These are phyloP conservation scores for Listronotus oregonensis DNA, from an alignment of 1,140 invertebrate genomes.

Conservation along the genomic window DNA sequence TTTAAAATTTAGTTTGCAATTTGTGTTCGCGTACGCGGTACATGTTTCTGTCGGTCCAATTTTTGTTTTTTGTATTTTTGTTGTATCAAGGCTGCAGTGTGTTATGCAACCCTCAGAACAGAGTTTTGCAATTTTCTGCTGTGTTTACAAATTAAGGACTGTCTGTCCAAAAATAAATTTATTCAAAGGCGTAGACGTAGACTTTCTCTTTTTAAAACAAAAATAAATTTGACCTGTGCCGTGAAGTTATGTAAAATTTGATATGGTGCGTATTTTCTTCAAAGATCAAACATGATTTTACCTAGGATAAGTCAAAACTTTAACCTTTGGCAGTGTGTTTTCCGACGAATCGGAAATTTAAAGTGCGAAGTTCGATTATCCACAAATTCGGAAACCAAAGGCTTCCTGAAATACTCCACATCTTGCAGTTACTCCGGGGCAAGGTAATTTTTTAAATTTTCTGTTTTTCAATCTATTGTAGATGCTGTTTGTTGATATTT, in stretches of 20 bases:
- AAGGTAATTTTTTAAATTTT: no score
- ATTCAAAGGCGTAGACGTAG: neutral
- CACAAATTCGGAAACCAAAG: neutral
- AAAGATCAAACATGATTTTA: conserved; percentile 14
- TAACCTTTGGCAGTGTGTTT: conserved; percentile 9
- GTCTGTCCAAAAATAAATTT: neutral
- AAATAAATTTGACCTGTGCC: neutral
- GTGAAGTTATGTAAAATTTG: conserved; percentile 14
- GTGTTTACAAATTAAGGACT: no score
- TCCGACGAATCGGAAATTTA: conserved; percentile 7
- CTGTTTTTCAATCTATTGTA: no score
- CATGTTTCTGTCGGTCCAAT: no score
- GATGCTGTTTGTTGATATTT: no score
- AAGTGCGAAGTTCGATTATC: conserved; percentile 4
- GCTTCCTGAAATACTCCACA: neutral
- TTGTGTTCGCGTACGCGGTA: no score
- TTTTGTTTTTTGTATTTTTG: no score
- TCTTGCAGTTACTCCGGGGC: no score
- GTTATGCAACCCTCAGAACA: no score
- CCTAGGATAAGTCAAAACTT: conserved; percentile 7
- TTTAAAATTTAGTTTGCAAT: no score
- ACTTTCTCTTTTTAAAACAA: conserved; percentile 9
- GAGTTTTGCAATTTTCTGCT: no score
- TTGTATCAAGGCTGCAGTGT: no score
- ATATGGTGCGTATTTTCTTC: conserved; percentile 8